Evolutionary conservation across 2,797 vertebrate species (phyloP).

Genomic region (Chelonia mydas): DNA sequence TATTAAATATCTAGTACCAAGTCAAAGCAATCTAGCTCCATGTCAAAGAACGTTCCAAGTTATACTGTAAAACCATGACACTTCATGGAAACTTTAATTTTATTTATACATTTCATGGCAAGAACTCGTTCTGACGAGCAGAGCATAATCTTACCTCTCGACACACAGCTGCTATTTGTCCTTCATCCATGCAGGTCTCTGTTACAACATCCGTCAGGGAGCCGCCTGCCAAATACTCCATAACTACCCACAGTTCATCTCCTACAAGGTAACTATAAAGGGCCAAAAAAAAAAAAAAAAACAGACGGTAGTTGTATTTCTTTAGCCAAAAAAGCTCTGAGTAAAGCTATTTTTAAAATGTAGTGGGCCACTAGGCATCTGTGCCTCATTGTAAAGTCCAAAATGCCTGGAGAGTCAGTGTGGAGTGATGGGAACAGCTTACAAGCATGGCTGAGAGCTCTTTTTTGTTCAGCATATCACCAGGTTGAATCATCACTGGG

Average conservation of each 20-base stretch:
- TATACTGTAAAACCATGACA: neutral
- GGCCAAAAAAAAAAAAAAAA: neutral
- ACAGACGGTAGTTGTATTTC: neutral
- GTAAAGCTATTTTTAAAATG: neutral
- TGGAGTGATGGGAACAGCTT: neutral
- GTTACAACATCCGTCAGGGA: conserved; percentile 96
- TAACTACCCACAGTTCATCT: conserved; percentile 97
- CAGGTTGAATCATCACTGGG: neutral
- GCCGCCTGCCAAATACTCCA: conserved; percentile 97
- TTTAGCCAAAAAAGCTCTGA: neutral
- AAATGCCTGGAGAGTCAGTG: neutral
- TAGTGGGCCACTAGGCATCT: neutral
- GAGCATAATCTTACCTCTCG: conserved; percentile 85
- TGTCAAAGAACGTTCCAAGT: neutral
- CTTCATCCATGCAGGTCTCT: conserved; percentile 98
- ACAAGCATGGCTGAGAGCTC: neutral
- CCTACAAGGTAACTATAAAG: conserved; percentile 93
- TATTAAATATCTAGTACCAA: neutral
- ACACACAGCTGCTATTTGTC: conserved; percentile 95
- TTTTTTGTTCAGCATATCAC: neutral
- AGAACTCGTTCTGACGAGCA: accelerated
- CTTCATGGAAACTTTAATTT: accelerated
- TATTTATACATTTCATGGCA: accelerated
- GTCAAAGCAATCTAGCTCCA: neutral
- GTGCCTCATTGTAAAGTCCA: neutral